phyloP scores from a whole-genome alignment of 2,888 invertebrate species.

The Rhingia rostrata region DNA sequence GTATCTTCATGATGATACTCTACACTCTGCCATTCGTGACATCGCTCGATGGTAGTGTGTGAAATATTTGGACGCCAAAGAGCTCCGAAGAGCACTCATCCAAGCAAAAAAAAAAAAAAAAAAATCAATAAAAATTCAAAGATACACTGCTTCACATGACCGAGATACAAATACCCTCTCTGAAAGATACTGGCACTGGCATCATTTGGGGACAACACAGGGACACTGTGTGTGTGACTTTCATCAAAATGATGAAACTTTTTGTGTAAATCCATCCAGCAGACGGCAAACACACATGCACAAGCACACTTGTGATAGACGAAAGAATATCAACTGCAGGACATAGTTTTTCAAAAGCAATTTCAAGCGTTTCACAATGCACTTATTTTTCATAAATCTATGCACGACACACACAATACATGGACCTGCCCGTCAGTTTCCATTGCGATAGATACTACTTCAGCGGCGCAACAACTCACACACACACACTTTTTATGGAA shows the following conservation, averaged over 20 bases:
- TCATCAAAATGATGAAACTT: slow-evolving; percentile 4
- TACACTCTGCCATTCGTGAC: neutral
- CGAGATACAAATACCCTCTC: slow-evolving; percentile 2
- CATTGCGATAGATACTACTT: neutral
- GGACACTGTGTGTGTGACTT: slow-evolving; percentile 12
- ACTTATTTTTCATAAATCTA: slow-evolving; percentile 20
- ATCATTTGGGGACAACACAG: neutral
- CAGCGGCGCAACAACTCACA: neutral
- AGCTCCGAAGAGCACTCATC: neutral
- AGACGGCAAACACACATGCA: neutral
- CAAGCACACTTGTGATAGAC: neutral
- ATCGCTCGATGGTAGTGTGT: slow-evolving; percentile 25
- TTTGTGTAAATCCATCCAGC: neutral
- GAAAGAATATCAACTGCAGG: slow-evolving; percentile 38
- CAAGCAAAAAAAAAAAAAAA: slow-evolving; percentile 12
- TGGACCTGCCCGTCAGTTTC: neutral
- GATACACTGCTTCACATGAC: slow-evolving; percentile 2
- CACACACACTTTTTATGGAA: neutral
- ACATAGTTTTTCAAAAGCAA: slow-evolving; percentile 24
- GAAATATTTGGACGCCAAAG: slow-evolving; percentile 41
- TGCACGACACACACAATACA: slow-evolving; percentile 15
- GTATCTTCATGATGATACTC: neutral
- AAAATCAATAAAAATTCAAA: slow-evolving; percentile 42
- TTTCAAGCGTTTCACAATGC: slow-evolving; percentile 13
- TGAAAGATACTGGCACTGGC: neutral